Evolutionary conservation across 2,113 vertebrate genomes (phyloP).

Genomic region (Gallinago media): DNA sequence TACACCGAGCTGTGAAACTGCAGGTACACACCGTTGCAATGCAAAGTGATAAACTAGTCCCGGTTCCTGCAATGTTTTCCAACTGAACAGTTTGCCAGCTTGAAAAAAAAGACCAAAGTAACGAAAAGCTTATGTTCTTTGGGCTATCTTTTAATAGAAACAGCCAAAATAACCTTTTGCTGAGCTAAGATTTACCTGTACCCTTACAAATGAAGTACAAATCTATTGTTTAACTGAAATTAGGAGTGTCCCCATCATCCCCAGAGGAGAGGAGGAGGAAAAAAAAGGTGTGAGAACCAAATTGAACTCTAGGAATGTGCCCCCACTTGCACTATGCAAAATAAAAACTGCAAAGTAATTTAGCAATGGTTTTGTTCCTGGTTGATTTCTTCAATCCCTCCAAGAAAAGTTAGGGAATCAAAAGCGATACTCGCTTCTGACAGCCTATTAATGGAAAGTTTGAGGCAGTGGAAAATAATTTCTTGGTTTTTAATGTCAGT

Average conservation of each 20-base stretch:
- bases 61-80: accelerated
- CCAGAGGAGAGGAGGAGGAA: not conserved
- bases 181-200: not conserved
- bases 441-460: conserved; percentile 57
- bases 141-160: not conserved
- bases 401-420: conserved; percentile 8
- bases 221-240: too few species aligned
- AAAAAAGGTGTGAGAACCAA: not conserved
- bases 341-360: not conserved
- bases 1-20: not conserved
- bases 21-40: not conserved
- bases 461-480: conserved; percentile 66
- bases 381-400: not conserved
- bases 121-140: accelerated
- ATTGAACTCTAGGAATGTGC: not conserved
- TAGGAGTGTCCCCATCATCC: not conserved
- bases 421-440: conserved; percentile 8
- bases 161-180: not conserved
- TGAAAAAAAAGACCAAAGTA: not conserved
- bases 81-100: not conserved
- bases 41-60: accelerated
- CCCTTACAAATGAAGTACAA: not conserved
- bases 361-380: not conserved
- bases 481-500: conserved; percentile 21
- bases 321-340: not conserved